phyloP scores from a whole-genome alignment of 2,888 invertebrate genomes.

The Pachymerium ferrugineum region DNA sequence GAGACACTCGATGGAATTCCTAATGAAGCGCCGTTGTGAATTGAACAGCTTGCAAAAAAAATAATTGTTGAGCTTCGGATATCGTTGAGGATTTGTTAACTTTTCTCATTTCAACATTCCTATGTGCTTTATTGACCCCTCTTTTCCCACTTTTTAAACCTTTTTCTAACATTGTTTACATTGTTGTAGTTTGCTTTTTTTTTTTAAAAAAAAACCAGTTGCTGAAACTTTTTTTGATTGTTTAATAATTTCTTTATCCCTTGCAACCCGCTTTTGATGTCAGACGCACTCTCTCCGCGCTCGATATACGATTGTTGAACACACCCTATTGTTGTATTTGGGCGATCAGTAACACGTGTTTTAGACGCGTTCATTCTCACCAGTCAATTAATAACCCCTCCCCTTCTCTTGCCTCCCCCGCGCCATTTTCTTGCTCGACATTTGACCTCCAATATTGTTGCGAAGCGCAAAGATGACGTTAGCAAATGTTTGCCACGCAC shows the following conservation, averaged over 20 bases:
- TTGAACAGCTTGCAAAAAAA: no score
- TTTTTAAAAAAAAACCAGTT: background rate
- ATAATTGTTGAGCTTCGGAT: no score
- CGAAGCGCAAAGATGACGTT: slow-evolving; percentile 19
- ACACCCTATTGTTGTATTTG: slow-evolving; percentile 20
- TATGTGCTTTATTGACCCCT: no score
- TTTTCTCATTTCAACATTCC: no score
- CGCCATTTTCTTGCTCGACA: slow-evolving; percentile 24
- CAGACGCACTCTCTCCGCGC: background rate
- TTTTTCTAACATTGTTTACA: no score
- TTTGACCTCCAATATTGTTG: slow-evolving; percentile 24
- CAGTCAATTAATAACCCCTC: slow-evolving; percentile 16
- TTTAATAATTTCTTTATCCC: background rate
- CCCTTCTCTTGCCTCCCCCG: background rate
- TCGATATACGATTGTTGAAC: slow-evolving; percentile 27
- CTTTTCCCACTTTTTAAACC: no score
- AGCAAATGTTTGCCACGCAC: slow-evolving; percentile 19
- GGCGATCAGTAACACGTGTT: slow-evolving; percentile 25
- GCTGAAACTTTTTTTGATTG: background rate
- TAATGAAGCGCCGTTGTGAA: no score
- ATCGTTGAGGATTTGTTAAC: no score
- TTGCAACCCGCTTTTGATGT: background rate
- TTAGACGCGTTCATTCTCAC: slow-evolving; percentile 14
- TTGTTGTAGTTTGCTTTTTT: background rate
- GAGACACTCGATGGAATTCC: no score